Evolutionary conservation across 2,888 invertebrate species (phyloP).

Genomic region (Rotaria socialis): DNA sequence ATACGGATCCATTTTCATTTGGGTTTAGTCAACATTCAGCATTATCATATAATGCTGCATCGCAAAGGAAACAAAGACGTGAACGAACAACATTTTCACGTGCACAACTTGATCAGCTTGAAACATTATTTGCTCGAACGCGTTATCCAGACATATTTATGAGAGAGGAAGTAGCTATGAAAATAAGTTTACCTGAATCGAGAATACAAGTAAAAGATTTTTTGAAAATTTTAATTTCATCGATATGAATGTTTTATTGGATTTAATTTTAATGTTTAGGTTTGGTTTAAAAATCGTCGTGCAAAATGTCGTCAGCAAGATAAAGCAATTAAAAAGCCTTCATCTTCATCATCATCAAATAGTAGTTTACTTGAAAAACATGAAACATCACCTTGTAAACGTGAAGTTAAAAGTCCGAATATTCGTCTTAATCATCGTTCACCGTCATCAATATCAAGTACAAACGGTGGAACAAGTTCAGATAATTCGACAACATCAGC

Average conservation of each 20-base stretch:
- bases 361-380: neutral
- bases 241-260: neutral
- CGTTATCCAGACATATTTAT: conserved; percentile 96
- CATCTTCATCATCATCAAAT: conserved; percentile 9
- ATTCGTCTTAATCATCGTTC: neutral
- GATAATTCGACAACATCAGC: conserved; percentile 1
- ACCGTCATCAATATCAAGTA: neutral
- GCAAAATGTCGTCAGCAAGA: conserved; percentile 89
- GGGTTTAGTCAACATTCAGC: neutral
- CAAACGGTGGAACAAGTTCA: conserved; percentile 15
- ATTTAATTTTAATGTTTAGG: conserved; percentile 65
- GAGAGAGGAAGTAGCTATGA: conserved; percentile 94
- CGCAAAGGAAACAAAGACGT: conserved; percentile 79
- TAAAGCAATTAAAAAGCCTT: conserved; percentile 50
- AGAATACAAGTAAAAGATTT: conserved; percentile 79
- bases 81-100: conserved; percentile 96
- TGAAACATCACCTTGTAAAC: neutral
- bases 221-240: neutral
- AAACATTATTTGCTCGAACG: conserved; percentile 86
- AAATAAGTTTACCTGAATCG: conserved; percentile 93
- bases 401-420: neutral
- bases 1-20: conserved; percentile 33
- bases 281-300: conserved; percentile 96
- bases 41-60: conserved; percentile 5
- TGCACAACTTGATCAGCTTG: conserved; percentile 87